Evolutionary conservation across 2,797 vertebrate species (phyloP).

Genomic region (Crypturellus tataupa): DNA sequence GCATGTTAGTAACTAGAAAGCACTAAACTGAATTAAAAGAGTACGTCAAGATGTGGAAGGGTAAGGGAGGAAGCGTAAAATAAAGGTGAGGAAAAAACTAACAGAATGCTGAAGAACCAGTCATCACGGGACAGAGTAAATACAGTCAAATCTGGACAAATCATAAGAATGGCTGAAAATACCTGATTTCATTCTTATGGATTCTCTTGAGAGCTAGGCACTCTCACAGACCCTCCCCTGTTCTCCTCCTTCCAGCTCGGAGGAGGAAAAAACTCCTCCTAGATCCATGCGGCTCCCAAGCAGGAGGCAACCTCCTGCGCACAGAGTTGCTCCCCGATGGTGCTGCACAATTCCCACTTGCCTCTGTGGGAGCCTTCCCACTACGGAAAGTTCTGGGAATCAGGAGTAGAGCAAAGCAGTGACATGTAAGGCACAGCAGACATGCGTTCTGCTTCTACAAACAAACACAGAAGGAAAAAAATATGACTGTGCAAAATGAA

Average conservation of each 20-base stretch:
- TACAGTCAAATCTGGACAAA: background rate
- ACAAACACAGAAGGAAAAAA: background rate
- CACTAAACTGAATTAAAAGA: background rate
- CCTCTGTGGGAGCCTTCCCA: fast-evolving
- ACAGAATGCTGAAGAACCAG: background rate
- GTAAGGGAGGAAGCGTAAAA: background rate
- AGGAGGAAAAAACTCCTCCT: fast-evolving
- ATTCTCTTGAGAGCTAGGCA: background rate
- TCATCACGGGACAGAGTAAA: background rate
- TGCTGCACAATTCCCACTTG: background rate
- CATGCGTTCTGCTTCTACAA: background rate
- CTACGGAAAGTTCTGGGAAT: background rate
- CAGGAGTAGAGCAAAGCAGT: background rate
- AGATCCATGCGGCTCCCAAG: background rate
- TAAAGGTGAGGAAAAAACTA: background rate
- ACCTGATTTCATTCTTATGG: background rate
- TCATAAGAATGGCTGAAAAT: background rate
- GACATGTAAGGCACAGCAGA: background rate
- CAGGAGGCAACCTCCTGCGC: background rate
- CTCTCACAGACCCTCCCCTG: background rate
- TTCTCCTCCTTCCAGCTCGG: background rate
- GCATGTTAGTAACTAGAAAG: background rate
- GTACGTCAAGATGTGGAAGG: background rate
- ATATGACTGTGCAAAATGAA: background rate
- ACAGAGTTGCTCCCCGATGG: background rate